phyloP scores from a whole-genome alignment of 2,797 vertebrate genomes.

The Scarus forsteni region DNA sequence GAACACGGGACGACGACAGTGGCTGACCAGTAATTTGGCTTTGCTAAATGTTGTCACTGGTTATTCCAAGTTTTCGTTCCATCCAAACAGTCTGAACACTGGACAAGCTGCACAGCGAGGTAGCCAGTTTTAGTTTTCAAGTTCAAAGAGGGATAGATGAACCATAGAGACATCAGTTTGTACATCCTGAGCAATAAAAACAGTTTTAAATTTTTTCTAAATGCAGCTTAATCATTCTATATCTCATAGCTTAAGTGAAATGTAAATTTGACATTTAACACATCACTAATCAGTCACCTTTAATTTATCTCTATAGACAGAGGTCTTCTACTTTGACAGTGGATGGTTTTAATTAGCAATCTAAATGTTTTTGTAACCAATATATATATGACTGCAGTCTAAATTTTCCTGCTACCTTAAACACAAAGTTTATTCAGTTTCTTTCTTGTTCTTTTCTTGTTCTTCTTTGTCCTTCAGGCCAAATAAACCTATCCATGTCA shows the following conservation, averaged over 20 bases:
- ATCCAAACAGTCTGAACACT: constrained; percentile 32
- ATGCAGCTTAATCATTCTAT: neutral
- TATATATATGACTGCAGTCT: neutral
- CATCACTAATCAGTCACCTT: constrained; percentile 10
- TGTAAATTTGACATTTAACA: neutral
- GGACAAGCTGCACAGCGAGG: neutral
- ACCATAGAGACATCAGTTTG: neutral
- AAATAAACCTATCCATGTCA: too few relatives aligned
- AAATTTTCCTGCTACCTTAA: neutral
- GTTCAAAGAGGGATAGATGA: neutral
- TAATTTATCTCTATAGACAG: constrained; percentile 10
- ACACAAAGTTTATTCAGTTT: too few relatives aligned
- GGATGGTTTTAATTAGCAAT: constrained; percentile 3
- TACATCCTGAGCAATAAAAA: neutral
- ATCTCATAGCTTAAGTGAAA: neutral
- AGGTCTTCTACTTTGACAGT: too few relatives aligned
- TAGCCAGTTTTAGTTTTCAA: neutral
- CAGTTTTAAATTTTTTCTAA: neutral
- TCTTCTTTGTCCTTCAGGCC: neutral
- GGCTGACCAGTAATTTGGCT: constrained; percentile 69
- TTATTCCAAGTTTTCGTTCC: constrained; percentile 44
- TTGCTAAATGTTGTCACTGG: constrained; percentile 60
- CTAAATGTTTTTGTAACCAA: neutral
- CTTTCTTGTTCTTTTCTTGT: neutral
- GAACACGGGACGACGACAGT: constrained; percentile 57